phyloP scores from a whole-genome alignment of 2,888 invertebrate species.

The Xylota sylvarum region DNA sequence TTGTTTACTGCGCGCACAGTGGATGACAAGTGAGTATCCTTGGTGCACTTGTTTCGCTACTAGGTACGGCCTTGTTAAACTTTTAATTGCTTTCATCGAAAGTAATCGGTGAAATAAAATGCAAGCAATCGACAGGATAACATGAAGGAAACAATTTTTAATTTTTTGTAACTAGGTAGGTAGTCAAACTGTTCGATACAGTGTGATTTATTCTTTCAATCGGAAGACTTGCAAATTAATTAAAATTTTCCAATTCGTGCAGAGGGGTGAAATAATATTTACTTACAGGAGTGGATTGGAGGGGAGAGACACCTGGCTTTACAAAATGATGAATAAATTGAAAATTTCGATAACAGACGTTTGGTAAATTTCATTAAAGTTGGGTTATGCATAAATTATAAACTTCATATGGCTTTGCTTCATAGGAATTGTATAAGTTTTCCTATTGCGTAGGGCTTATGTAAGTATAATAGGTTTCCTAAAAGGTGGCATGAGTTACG shows the following conservation, averaged over 20 bases:
- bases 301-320: neutral
- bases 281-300: neutral
- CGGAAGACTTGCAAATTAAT: constrained; percentile 44
- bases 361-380: neutral
- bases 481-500: neutral
- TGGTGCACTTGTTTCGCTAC: neutral
- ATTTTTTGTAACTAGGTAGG: no score
- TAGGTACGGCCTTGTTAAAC: constrained; percentile 2
- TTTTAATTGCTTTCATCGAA: constrained; percentile 65
- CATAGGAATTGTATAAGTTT: neutral
- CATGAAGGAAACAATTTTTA: neutral
- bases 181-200: constrained; percentile 14
- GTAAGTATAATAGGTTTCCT: neutral
- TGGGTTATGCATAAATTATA: constrained; percentile 1
- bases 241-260: constrained; percentile 12
- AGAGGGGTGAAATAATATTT: neutral
- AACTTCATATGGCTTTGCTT: constrained; percentile 2
- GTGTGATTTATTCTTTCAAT: neutral
- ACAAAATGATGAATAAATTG: constrained; percentile 4
- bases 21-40: neutral
- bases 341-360: constrained; percentile 3
- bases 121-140: constrained; percentile 8
- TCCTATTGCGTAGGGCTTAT: neutral
- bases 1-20: neutral
- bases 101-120: constrained; percentile 31